Percentiles rank a stretch among this genome's conserved stretches.
phyloP scores from a whole-genome alignment of 2,888 invertebrate species.

The Microplitis manilae region DNA sequence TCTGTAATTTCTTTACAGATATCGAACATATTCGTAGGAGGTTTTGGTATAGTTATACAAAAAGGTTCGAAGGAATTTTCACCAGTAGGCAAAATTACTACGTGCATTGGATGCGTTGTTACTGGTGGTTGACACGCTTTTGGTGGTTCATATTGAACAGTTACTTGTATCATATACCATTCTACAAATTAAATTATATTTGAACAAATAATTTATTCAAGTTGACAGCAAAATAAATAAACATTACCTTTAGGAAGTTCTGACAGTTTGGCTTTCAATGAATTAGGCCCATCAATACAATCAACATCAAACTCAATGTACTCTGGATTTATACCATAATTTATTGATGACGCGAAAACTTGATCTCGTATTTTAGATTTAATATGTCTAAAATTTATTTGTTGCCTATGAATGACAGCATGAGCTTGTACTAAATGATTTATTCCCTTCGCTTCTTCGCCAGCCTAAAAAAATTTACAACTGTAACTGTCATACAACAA shows the following conservation, averaged over 20 bases:
- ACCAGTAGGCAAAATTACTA: constrained; percentile 64
- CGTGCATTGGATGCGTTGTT: constrained; percentile 59
- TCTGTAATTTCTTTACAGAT: constrained; percentile 62
- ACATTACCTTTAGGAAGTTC: constrained; percentile 62
- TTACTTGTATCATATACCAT: constrained; percentile 67
- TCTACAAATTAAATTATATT: constrained; percentile 54
- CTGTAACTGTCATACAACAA: constrained; percentile 20
- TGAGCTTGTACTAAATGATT: constrained; percentile 64
- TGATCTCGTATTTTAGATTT: constrained; percentile 58
- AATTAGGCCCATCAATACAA: constrained; percentile 36
- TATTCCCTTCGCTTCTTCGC: constrained; percentile 60
- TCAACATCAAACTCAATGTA: constrained; percentile 49
- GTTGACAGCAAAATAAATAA: constrained; percentile 1
- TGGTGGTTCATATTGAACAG: constrained; percentile 56
- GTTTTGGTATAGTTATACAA: constrained; percentile 62
- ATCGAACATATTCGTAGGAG: constrained; percentile 59
- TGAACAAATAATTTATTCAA: not conserved
- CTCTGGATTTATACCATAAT: constrained; percentile 56
- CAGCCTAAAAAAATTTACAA: constrained; percentile 42
- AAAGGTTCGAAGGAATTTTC: constrained; percentile 57
- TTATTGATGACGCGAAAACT: constrained; percentile 43
- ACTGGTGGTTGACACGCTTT: constrained; percentile 11
- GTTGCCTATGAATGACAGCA: constrained; percentile 62
- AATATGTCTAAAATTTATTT: constrained; percentile 58
- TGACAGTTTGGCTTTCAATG: constrained; percentile 54